Conservation (phyloP, 2,888 invertebrate genomes). For the Chelonus formosanus region DNA sequence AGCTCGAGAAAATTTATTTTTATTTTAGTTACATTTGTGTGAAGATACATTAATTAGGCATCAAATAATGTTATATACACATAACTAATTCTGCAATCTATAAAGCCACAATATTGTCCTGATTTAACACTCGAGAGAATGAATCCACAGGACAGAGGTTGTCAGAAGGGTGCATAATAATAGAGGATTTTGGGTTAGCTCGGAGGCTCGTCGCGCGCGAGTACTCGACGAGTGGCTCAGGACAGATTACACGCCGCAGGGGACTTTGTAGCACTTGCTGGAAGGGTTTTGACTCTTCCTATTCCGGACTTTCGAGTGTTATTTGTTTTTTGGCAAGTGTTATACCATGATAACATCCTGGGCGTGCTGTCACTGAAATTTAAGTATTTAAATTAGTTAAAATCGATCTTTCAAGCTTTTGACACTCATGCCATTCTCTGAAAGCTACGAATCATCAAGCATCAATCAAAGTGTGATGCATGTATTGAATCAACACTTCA, state of each 20-base stretch:
- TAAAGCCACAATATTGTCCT: conserved; percentile 54
- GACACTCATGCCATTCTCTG: conserved; percentile 1
- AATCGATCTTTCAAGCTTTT: conserved; percentile 35
- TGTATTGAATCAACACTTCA: too few relatives aligned
- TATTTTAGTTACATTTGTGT: not conserved
- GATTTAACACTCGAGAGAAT: conserved; percentile 45
- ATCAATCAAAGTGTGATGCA: too few relatives aligned
- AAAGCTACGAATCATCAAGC: too few relatives aligned
- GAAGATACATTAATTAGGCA: too few relatives aligned
- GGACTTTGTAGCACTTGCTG: conserved; percentile 40
- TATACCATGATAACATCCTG: conserved; percentile 50
- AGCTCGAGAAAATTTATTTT: too few relatives aligned
- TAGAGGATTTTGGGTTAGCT: conserved; percentile 60
- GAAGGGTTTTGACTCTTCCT: conserved; percentile 51
- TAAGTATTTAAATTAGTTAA: conserved; percentile 38
- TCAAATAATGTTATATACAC: too few relatives aligned
- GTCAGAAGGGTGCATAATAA: conserved; percentile 60
- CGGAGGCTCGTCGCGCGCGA: conserved; percentile 42
- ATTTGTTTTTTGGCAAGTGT: conserved; percentile 47
- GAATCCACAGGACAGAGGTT: conserved; percentile 36
- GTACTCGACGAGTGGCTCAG: conserved; percentile 54
- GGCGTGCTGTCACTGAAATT: conserved; percentile 38
- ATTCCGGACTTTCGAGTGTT: conserved; percentile 32
- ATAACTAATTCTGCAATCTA: conserved; percentile 31
- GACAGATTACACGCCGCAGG: conserved; percentile 64